Conservation (phyloP, 2,797 vertebrate species). For the Falco rusticolus region DNA sequence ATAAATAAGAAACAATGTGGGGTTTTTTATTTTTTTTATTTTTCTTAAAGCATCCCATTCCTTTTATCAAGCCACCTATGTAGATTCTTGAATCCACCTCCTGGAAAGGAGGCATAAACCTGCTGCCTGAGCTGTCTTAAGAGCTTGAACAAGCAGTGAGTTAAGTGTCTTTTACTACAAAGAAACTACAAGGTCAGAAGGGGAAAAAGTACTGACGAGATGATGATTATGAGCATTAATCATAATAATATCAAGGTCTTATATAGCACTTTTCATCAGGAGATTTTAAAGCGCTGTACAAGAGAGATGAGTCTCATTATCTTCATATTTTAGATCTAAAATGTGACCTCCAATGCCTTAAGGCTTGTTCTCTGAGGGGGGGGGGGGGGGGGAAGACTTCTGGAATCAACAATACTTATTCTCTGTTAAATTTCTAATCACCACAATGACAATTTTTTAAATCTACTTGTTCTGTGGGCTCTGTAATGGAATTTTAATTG, state of each 20-base stretch:
- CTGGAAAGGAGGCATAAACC: conserved; percentile 55
- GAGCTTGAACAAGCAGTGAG: conserved; percentile 68
- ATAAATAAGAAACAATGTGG: neutral
- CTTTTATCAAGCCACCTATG: conserved; percentile 42
- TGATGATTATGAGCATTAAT: conserved; percentile 70
- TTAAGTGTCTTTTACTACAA: conserved; percentile 67
- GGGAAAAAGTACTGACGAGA: conserved; percentile 61
- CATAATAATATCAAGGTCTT: conserved; percentile 58
- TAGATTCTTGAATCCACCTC: conserved; percentile 64
- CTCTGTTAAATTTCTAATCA: conserved; percentile 2
- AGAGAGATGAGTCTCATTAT: conserved; percentile 55
- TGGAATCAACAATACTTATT: conserved; percentile 13
- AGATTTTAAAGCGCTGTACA: conserved; percentile 52
- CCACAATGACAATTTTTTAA: neutral
- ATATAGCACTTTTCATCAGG: conserved; percentile 65
- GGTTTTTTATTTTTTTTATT: neutral
- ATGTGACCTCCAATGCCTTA: conserved; percentile 20
- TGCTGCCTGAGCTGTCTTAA: conserved; percentile 64
- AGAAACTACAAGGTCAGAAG: conserved; percentile 67
- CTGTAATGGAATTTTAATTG: conserved; percentile 30
- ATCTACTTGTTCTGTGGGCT: neutral
- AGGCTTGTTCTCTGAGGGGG: neutral
- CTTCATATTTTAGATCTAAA: conserved; percentile 56
- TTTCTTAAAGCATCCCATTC: neutral
- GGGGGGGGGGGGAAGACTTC: neutral